phyloP scores from a whole-genome alignment of 2,113 vertebrate species.

The Dromaius novaehollandiae region DNA sequence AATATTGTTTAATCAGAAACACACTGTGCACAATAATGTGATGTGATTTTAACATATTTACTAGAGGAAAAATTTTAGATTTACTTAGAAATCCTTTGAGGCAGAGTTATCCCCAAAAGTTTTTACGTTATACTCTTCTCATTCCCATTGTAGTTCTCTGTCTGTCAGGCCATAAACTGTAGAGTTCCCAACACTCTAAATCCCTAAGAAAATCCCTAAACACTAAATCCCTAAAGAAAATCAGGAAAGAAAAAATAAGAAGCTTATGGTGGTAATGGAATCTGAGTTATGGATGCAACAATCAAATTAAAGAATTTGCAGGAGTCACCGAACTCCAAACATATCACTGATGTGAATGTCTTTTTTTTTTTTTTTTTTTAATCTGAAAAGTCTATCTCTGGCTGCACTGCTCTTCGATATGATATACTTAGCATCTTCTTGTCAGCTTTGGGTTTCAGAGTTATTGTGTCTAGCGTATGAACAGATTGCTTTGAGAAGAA shows the following conservation, averaged over 20 bases:
- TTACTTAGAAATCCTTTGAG: not conserved
- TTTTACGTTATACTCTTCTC: not conserved
- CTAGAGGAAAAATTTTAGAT: not conserved
- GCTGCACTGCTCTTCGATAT: not conserved
- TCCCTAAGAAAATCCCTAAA: not conserved
- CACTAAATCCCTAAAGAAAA: not conserved
- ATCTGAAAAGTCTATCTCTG: not conserved
- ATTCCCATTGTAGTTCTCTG: not conserved
- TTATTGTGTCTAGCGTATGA: not conserved
- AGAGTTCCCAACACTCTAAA: not conserved
- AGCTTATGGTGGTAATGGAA: not conserved
- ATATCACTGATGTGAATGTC: not conserved
- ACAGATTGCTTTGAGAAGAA: not conserved
- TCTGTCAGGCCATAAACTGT: not conserved
- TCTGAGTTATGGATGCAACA: not conserved
- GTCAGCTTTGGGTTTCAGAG: not conserved
- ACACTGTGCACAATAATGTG: not conserved
- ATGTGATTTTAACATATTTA: not conserved
- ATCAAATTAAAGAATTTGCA: not conserved
- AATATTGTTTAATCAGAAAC: conserved; percentile 1
- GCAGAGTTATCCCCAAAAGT: not conserved
- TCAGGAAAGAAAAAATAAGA: not conserved
- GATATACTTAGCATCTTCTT: not conserved
- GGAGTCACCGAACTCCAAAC: not conserved
- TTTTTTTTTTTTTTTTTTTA: not conserved